Conservation (phyloP, 2,797 vertebrate species). For the Myoxocephalus aenaeus region DNA sequence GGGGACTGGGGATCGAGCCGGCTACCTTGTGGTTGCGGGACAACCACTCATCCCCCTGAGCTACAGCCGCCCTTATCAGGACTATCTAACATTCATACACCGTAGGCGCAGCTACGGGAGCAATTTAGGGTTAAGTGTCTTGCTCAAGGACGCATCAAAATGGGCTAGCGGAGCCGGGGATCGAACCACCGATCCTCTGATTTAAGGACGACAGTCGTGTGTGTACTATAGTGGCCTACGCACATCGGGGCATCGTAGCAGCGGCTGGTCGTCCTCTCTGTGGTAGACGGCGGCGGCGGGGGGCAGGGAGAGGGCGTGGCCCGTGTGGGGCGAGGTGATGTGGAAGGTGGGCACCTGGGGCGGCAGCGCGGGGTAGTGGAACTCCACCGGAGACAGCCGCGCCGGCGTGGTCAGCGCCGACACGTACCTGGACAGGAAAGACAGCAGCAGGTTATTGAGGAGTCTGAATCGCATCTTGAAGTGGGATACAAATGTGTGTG, state of each 20-base stretch:
- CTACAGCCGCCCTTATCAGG: too few relatives aligned
- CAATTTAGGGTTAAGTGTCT: too few relatives aligned
- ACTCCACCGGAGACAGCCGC: slow-evolving; percentile 95
- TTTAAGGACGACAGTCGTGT: too few relatives aligned
- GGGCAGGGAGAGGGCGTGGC: slow-evolving; percentile 92
- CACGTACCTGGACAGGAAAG: slow-evolving; percentile 88
- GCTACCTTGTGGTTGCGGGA: too few relatives aligned
- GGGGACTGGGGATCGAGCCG: too few relatives aligned
- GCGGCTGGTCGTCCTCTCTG: slow-evolving; percentile 92
- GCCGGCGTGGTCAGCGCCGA: slow-evolving; percentile 97
- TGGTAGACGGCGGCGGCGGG: slow-evolving; percentile 89
- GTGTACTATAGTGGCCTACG: slow-evolving; percentile 23
- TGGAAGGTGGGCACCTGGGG: slow-evolving; percentile 96
- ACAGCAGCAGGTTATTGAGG: not conserved
- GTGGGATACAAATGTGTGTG: not conserved
- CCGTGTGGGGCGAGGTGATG: slow-evolving; percentile 95
- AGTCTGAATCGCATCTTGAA: not conserved
- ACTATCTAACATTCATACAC: too few relatives aligned
- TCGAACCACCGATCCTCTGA: too few relatives aligned
- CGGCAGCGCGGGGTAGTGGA: slow-evolving; percentile 91
- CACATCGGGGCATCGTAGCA: slow-evolving; percentile 88
- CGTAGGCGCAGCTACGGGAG: too few relatives aligned
- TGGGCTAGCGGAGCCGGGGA: too few relatives aligned
- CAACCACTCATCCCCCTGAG: too few relatives aligned
- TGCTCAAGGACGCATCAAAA: too few relatives aligned